phyloP scores from a whole-genome alignment of 2,888 invertebrate genomes.

The Mesoligia furuncula region DNA sequence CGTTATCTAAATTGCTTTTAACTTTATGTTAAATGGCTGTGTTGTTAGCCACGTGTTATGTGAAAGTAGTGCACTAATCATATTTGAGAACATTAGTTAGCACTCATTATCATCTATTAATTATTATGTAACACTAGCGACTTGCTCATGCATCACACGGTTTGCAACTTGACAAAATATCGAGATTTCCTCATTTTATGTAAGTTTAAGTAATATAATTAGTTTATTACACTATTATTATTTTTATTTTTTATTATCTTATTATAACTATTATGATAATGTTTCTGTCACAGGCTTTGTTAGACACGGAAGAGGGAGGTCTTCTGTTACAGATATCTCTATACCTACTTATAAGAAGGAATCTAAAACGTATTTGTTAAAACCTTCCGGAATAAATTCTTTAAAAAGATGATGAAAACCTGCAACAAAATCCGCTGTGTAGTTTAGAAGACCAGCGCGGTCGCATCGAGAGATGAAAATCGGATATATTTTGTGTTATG shows the following conservation, averaged over 20 bases:
- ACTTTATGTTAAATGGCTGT: background rate
- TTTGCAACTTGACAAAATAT: too few relatives aligned
- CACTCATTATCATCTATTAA: background rate
- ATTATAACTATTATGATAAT: too few relatives aligned
- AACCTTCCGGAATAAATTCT: background rate
- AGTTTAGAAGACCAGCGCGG: background rate
- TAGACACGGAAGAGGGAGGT: background rate
- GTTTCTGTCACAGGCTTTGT: too few relatives aligned
- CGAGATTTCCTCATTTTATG: background rate
- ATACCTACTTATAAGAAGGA: background rate
- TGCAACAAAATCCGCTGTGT: background rate
- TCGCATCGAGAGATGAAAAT: background rate
- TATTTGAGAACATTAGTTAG: background rate
- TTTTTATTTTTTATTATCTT: too few relatives aligned
- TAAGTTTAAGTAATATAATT: background rate
- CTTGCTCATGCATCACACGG: too few relatives aligned
- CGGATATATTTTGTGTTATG: background rate
- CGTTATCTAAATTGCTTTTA: background rate
- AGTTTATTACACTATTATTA: too few relatives aligned
- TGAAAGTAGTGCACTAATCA: background rate
- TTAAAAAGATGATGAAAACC: background rate
- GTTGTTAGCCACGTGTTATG: background rate
- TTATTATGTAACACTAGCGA: background rate
- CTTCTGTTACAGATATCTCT: too few relatives aligned
- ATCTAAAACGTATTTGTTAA: background rate